phyloP scores from a whole-genome alignment of 2,888 invertebrate species.

The Euzophera pinguis region DNA sequence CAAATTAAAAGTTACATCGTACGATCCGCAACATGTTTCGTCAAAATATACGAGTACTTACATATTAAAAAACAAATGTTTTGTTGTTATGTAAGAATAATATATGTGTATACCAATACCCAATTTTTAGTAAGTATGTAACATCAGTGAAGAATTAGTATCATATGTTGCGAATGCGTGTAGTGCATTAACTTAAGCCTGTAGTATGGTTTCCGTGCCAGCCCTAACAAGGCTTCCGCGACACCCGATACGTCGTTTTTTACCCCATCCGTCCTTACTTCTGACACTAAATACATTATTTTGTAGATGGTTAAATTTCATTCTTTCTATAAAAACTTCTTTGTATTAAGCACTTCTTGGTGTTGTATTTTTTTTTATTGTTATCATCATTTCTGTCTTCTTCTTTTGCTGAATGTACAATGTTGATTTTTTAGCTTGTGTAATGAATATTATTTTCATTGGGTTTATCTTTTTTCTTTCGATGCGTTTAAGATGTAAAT shows the following conservation, averaged over 20 bases:
- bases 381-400: neutral
- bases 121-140: neutral
- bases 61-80: no score
- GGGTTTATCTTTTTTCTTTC: neutral
- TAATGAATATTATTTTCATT: neutral
- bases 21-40: no score
- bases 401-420: neutral
- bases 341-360: neutral
- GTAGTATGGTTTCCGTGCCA: slow-evolving; percentile 64
- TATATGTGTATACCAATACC: no score
- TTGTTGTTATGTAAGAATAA: no score
- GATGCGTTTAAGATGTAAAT: neutral
- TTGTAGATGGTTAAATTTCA: slow-evolving; percentile 5
- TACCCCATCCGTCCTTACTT: slow-evolving; percentile 32
- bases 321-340: neutral
- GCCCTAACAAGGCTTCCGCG: slow-evolving; percentile 40
- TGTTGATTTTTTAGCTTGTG: neutral
- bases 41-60: no score
- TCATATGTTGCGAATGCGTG: slow-evolving; percentile 35
- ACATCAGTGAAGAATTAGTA: slow-evolving; percentile 27
- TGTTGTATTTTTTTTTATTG: neutral
- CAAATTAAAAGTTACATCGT: no score
- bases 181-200: slow-evolving; percentile 46
- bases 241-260: slow-evolving; percentile 41
- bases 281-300: slow-evolving; percentile 19